A percentile compares a stretch with the other conserved stretches of the same genome.
Conservation (phyloP, 1,140 invertebrate species). For the Cotesia chilonis region DNA sequence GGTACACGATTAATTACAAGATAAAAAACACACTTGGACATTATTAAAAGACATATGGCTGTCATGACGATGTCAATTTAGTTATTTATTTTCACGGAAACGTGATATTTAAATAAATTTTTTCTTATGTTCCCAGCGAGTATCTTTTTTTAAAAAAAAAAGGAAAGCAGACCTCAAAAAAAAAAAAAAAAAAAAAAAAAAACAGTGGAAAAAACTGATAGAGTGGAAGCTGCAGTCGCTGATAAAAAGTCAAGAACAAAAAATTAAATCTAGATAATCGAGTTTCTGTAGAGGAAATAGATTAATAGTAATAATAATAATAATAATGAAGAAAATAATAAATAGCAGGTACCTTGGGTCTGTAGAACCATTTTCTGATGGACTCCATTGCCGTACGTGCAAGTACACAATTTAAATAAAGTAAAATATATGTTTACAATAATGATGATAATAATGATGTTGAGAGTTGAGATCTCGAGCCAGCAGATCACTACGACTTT, state of each 20-base stretch:
- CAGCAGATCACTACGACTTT: conserved; percentile 41
- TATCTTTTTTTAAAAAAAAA: neutral
- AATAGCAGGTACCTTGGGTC: conserved; percentile 78
- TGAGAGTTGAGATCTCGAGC: conserved; percentile 17
- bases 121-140: neutral
- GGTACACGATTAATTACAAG: too few relatives aligned
- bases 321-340: neutral
- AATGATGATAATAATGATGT: conserved; percentile 16
- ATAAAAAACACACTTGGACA: too few relatives aligned
- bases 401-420: neutral
- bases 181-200: neutral
- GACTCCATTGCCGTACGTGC: conserved; percentile 76
- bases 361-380: conserved; percentile 90
- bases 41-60: too few relatives aligned
- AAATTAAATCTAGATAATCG: neutral
- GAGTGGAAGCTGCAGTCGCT: neutral
- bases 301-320: neutral
- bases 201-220: neutral
- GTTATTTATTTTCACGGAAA: too few relatives aligned
- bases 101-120: neutral
- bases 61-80: too few relatives aligned
- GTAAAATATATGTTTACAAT: neutral
- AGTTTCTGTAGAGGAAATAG: too few relatives aligned
- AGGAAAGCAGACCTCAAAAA: neutral
- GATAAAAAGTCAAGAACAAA: neutral